A percentile compares a stretch with the other conserved stretches of the same genome.
phyloP scores from a whole-genome alignment of 2,888 invertebrate species.

The Agrotis puta region DNA sequence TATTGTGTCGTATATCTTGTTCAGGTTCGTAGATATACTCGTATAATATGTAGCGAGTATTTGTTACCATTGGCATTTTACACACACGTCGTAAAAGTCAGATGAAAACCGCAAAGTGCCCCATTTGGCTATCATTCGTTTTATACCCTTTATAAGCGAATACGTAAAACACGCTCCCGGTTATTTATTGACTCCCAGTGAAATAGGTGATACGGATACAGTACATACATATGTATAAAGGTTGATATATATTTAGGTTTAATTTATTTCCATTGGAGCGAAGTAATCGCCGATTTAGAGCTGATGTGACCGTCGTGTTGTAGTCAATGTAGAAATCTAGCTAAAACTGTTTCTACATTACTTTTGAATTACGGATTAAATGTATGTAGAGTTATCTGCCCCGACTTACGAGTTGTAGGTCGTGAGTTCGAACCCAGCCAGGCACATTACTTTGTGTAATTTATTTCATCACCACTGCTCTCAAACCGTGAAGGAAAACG shows the following conservation, averaged over 20 bases:
- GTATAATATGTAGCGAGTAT: slow-evolving; percentile 39
- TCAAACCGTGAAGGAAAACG: too few relatives aligned
- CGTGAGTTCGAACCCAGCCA: too few relatives aligned
- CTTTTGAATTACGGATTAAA: too few relatives aligned
- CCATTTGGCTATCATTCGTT: slow-evolving; percentile 72
- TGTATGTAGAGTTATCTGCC: too few relatives aligned
- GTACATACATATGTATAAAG: background rate
- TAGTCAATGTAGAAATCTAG: too few relatives aligned
- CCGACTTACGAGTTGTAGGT: too few relatives aligned
- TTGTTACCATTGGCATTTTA: slow-evolving; percentile 72
- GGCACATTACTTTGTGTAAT: too few relatives aligned
- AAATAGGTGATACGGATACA: slow-evolving; percentile 34
- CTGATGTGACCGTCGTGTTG: slow-evolving; percentile 1
- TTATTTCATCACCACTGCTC: too few relatives aligned
- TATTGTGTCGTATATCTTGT: slow-evolving; percentile 29
- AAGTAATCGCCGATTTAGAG: background rate
- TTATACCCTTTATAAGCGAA: slow-evolving; percentile 69
- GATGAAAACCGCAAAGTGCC: slow-evolving; percentile 71
- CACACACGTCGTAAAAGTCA: slow-evolving; percentile 73
- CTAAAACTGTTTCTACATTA: background rate
- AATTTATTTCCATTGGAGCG: slow-evolving; percentile 30
- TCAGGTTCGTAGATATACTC: slow-evolving; percentile 8
- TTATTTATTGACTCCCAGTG: slow-evolving; percentile 60
- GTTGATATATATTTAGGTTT: background rate
- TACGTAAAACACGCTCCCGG: slow-evolving; percentile 54